Percentiles rank a stretch among this genome's conserved stretches.
Evolutionary conservation across 2,888 invertebrate species (phyloP).

Genomic region (Rhabditoides inermis): DNA sequence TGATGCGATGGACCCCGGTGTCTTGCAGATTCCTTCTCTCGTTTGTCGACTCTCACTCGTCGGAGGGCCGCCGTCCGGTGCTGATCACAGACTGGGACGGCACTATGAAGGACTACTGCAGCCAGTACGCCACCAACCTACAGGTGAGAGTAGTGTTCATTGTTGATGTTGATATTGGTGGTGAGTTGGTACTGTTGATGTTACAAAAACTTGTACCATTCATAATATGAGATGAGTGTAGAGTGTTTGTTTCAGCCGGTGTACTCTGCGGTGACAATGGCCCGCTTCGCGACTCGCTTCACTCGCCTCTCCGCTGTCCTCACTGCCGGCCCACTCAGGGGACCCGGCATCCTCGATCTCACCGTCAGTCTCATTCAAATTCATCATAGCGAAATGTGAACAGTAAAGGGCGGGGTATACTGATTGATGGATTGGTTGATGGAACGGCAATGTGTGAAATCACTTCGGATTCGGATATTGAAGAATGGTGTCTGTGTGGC

Average conservation of each 20-base stretch:
- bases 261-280: slow-evolving; percentile 49
- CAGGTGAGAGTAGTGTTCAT: slow-evolving; percentile 21
- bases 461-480: no score
- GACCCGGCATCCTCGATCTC: slow-evolving; percentile 51
- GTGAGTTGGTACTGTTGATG: not conserved
- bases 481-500: no score
- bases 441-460: no score
- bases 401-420: no score
- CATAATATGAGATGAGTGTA: not conserved
- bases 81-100: slow-evolving; percentile 53
- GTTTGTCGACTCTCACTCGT: slow-evolving; percentile 15
- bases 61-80: slow-evolving; percentile 19
- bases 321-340: slow-evolving; percentile 47
- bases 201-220: not conserved
- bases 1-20: not conserved
- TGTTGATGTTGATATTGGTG: not conserved
- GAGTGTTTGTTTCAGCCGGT: slow-evolving; percentile 36
- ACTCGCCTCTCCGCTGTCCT: slow-evolving; percentile 47
- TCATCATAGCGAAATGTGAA: no score
- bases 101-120: slow-evolving; percentile 52
- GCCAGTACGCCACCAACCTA: slow-evolving; percentile 50
- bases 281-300: slow-evolving; percentile 33
- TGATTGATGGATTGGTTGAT: no score
- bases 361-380: no score
- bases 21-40: slow-evolving; percentile 27